phyloP scores from a whole-genome alignment of 1,140 invertebrate genomes.

The Helicorthomorpha holstii region DNA sequence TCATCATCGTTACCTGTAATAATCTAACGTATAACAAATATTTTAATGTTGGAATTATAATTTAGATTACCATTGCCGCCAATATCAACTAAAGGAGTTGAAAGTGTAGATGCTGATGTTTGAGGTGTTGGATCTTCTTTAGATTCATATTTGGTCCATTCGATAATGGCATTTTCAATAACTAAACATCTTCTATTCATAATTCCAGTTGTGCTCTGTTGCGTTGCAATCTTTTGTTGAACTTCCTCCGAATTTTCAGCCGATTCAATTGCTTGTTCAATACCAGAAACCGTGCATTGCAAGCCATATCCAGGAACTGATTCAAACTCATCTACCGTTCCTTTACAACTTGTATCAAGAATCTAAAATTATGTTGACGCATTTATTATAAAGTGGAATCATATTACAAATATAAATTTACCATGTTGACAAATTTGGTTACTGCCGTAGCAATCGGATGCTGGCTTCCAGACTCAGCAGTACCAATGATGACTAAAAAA shows the following conservation, averaged over 20 bases:
- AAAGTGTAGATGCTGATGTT: too few species aligned
- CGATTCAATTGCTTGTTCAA: slow-evolving; percentile 27
- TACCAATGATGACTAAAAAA: slow-evolving; percentile 60
- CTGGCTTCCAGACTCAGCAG: slow-evolving; percentile 86
- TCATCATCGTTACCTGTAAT: background rate
- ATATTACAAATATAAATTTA: slow-evolving; percentile 13
- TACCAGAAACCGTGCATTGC: slow-evolving; percentile 51
- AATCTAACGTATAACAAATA: background rate
- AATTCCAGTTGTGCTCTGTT: too few species aligned
- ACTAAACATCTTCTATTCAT: background rate
- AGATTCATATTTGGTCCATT: background rate
- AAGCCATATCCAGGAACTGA: slow-evolving; percentile 86
- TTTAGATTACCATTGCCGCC: too few species aligned
- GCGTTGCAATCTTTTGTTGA: too few species aligned
- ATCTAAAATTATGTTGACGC: slow-evolving; percentile 21
- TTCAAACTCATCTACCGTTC: slow-evolving; percentile 57
- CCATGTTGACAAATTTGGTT: slow-evolving; percentile 66
- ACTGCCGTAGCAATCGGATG: slow-evolving; percentile 94
- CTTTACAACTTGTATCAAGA: slow-evolving; percentile 42
- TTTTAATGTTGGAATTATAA: too few species aligned
- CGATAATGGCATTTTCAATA: background rate
- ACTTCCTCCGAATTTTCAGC: slow-evolving; percentile 1
- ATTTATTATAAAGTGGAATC: background rate
- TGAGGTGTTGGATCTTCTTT: background rate
- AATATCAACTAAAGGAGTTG: too few species aligned